Evolutionary conservation across 1,140 invertebrate species (phyloP), one percentile per base, ranked within the genome.

Genomic region (Piezodorus guildinii): DNA sequence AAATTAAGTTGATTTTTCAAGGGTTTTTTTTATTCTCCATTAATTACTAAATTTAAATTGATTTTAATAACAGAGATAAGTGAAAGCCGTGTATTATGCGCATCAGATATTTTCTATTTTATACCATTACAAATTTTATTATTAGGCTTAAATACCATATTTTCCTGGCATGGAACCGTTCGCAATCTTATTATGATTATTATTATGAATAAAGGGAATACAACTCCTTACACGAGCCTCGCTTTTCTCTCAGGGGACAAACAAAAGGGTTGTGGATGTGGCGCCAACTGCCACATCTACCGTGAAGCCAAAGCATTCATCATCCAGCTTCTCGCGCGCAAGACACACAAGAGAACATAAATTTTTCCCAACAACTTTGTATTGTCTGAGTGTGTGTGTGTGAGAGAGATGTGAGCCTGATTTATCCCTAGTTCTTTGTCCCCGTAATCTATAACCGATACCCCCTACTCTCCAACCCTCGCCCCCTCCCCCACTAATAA

Each of bases 351-450:
- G 46, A 21, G 23, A 23, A 16, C 17, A 56, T 56, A 56, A 56
- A 56, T 56, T 56, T 56, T 56, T 56, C 52, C 52, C 19, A 56
- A 56, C 52, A 56, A 56, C 52, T 56, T 56, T 56, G 52, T 56
- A 56, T 56, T 56, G 52, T 56, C 52, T 25, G 17, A 25, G 52
- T 56, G 46, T 49, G 46, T 49, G 46, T 49, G 46, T 17, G 46
- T 49, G 46, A 4, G 19, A 49, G n/a, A 19, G n/a, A 17, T 49
- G 5, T 21, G 19, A 19, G 19, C 23, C 52, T 56, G 52, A 56
- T 56, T 56, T 56, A 56, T 56, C 23, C 23, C 23, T 16, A 1
- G 17, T 25, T 56, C 52, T 56, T 56, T 56, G 52, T 56, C 52
- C 23, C 17, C 52, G 52, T 56, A 56, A 56, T 56, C 52, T 56